phyloP scores from a whole-genome alignment of 2,113 vertebrate genomes.

The Irena cyanogastra region DNA sequence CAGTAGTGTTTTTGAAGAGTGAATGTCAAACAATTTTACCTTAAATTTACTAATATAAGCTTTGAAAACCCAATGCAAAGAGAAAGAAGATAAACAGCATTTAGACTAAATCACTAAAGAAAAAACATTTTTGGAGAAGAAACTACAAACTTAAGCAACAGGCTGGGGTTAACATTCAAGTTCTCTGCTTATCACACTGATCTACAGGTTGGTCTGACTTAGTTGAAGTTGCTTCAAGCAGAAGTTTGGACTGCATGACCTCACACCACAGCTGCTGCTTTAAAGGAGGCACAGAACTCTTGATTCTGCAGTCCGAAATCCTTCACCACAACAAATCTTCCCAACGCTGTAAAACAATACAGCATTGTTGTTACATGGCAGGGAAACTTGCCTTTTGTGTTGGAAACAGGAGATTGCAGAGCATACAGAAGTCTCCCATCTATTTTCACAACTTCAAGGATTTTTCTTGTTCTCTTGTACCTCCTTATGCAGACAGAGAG shows the following conservation, averaged over 20 bases:
- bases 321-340: background rate
- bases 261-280: background rate
- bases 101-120: background rate
- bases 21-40: background rate
- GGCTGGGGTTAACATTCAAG: background rate
- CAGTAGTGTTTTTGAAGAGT: background rate
- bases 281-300: background rate
- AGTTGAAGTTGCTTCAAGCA: background rate
- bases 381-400: background rate
- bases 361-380: background rate
- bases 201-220: background rate
- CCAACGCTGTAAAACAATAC: background rate
- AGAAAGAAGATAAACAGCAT: background rate
- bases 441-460: background rate
- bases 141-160: background rate
- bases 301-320: background rate
- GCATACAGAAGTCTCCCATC: background rate
- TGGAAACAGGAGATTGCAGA: background rate
- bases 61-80: background rate
- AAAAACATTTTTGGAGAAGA: background rate
- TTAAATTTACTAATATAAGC: background rate
- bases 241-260: background rate
- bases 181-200: background rate
- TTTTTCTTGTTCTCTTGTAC: background rate
- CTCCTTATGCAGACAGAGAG: background rate